These are phyloP conservation scores for Vanacampus margaritifer DNA, from an alignment of 2,113 vertebrate genomes.

Conservation along the genomic window DNA sequence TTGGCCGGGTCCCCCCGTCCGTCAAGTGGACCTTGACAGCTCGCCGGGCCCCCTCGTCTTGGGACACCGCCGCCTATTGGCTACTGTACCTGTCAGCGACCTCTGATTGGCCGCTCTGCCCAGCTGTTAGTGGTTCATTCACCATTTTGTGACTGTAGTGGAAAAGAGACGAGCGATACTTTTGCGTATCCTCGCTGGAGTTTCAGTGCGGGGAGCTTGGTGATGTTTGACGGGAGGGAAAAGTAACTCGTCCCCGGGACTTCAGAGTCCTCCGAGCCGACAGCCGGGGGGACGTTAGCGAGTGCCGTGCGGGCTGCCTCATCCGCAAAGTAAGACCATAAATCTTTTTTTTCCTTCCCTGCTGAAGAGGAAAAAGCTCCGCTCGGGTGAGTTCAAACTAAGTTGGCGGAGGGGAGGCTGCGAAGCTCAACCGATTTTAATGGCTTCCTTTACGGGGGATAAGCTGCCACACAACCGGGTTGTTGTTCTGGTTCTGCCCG, in stretches of 20 bases:
- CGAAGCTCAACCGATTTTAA: neutral
- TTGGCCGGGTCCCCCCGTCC: constrained; percentile 62
- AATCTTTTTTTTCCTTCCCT: constrained; percentile 49
- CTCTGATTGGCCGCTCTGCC: constrained; percentile 78
- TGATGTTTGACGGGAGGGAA: constrained; percentile 26
- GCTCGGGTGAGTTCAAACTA: constrained; percentile 72
- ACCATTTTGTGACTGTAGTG: constrained; percentile 97
- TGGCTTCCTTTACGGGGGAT: neutral
- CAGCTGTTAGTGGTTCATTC: constrained; percentile 97
- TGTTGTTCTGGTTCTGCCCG: constrained; percentile 37
- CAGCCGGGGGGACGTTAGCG: constrained; percentile 56
- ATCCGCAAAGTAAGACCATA: constrained; percentile 58
- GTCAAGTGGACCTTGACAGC: constrained; percentile 58
- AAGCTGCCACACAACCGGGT: constrained; percentile 5
- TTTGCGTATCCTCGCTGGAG: constrained; percentile 71
- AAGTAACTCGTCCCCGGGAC: constrained; percentile 40
- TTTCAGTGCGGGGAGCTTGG: constrained; percentile 49
- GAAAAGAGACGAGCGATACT: constrained; percentile 80
- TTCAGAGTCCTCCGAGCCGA: constrained; percentile 43
- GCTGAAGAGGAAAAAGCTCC: constrained; percentile 36
- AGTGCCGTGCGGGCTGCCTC: constrained; percentile 38
- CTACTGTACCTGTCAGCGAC: constrained; percentile 72
- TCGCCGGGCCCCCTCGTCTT: constrained; percentile 35
- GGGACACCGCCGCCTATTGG: constrained; percentile 64
- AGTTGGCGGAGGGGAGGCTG: constrained; percentile 27